Evolutionary conservation across 2,113 vertebrate genomes (phyloP), one percentile per base, ranked within the genome.

Genomic region (Labeo catla): DNA sequence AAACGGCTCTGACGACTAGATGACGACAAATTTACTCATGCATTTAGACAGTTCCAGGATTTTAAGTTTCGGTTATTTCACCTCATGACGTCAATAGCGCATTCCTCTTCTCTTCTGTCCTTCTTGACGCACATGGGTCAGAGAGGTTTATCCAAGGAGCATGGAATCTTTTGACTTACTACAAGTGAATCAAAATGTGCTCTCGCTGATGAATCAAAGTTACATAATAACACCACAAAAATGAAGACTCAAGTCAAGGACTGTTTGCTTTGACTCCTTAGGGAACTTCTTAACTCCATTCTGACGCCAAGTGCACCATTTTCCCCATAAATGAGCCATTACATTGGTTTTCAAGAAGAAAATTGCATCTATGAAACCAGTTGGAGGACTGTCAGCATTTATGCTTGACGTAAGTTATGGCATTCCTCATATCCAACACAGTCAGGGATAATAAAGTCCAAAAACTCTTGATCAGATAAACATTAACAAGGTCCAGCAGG

Each of bases 21-120:
- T 52, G 19, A 45, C 4, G 23, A 85, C 76, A 28, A 74, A 76
- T 72, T 45, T 36, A 68, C 84, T 84, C 89, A 87, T 79, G 84
- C 63, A 6, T 89, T 28, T 70, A 88, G 80, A 84, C 70, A 82
- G 84, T 89, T 84, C 88, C 83, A 76, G 87, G 76, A 63, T 83
- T 90, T 86, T 84, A 81, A 63, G 78, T 90, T 61, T 89, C 84
- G 89, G 2, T 91, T 91, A 92, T 87, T 92, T 84, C 86, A 84
- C 36, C 88, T 91, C 86, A 89, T 93, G 92, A 92, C 90, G 92
- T 94, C 93, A 94, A n/a, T 89, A 86, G 68, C 76, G 84, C 89
- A 92, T 92, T 91, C 93, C 90, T 91, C 84, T 84, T 86, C 81
- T 85, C 87, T 85, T 89, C 83, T 63, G 36, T 86, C 86, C 91